Evolutionary conservation across 2,113 vertebrate species (phyloP).

Genomic region (Sciurus niger): DNA sequence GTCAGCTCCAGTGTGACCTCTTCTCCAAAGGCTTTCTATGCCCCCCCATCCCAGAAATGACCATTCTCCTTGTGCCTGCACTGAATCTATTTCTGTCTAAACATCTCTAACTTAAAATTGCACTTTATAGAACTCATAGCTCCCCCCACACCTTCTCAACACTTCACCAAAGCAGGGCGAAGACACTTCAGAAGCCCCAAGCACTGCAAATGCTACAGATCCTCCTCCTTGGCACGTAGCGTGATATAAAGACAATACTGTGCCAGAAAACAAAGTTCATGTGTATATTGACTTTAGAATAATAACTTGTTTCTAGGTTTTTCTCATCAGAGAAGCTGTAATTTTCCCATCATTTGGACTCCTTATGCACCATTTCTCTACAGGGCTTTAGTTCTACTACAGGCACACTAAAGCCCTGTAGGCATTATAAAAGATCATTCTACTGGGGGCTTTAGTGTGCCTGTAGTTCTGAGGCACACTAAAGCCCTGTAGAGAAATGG

Average conservation of each 20-base stretch:
- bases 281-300: background rate
- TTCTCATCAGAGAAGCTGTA: background rate
- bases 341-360: background rate
- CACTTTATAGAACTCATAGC: background rate
- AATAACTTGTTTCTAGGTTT: background rate
- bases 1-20: background rate
- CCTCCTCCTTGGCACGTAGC: background rate
- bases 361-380: background rate
- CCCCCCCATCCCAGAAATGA: background rate
- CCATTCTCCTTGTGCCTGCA: background rate
- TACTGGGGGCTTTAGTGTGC: background rate
- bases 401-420: too few species aligned
- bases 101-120: background rate
- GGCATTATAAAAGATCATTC: too few species aligned
- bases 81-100: background rate
- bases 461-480: too few species aligned
- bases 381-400: accelerated
- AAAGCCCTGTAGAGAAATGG: too few species aligned
- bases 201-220: background rate
- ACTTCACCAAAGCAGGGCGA: background rate
- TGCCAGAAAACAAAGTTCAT: background rate
- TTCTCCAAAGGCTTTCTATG: background rate
- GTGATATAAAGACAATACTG: background rate
- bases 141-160: background rate
- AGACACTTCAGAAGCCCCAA: background rate